Conservation (phyloP, 2,113 vertebrate species). For the Himantopus leucocephalus region DNA sequence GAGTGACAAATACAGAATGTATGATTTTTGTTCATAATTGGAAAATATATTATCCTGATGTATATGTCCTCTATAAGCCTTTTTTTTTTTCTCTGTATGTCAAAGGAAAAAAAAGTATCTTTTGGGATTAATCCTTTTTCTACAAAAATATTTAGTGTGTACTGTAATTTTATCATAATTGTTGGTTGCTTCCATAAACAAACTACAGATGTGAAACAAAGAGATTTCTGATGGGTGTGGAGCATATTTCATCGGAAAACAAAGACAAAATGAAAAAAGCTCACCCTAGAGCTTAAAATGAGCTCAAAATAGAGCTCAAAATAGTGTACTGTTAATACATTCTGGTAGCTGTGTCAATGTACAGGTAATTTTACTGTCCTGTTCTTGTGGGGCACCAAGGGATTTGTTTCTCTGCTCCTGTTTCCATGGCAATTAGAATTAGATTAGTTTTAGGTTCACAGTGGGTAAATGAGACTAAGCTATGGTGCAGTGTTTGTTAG, state of each 20-base stretch:
- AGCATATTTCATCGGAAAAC: not conserved
- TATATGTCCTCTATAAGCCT: not conserved
- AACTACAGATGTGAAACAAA: not conserved
- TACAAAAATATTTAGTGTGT: not conserved
- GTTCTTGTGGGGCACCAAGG: constrained; percentile 49
- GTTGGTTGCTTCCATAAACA: not conserved
- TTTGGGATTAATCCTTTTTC: not conserved
- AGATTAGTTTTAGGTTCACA: constrained; percentile 72
- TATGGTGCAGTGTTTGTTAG: constrained; percentile 18
- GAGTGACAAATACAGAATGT: not conserved
- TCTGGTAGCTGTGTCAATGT: constrained; percentile 29
- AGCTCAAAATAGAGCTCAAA: constrained; percentile 32
- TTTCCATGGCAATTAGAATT: constrained; percentile 86
- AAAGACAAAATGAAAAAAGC: not conserved
- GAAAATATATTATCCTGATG: not conserved
- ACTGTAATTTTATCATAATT: not conserved
- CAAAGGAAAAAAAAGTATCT: not conserved
- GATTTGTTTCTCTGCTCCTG: constrained; percentile 80
- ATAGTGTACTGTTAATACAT: not conserved
- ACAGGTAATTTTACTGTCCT: constrained; percentile 63
- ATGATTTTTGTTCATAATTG: not conserved
- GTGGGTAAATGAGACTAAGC: constrained; percentile 62
- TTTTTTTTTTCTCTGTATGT: constrained; percentile 1
- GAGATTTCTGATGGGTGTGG: not conserved
- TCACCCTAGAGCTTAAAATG: constrained; percentile 13